A percentile compares a stretch with the other conserved stretches of the same genome.
Conservation (phyloP, 2,888 invertebrate species). For the Epistrophella euchroma region DNA sequence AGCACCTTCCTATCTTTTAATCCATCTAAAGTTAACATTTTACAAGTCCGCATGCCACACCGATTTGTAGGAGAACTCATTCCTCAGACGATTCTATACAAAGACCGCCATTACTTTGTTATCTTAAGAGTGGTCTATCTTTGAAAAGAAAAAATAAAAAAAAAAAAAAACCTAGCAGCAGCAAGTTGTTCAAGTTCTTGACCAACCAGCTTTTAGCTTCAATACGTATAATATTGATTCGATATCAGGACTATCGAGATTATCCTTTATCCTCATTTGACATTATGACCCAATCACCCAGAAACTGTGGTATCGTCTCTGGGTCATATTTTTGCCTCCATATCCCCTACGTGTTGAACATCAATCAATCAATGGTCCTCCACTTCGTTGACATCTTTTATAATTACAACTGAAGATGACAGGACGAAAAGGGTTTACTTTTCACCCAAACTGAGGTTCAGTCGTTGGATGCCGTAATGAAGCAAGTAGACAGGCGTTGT, state of each 20-base stretch:
- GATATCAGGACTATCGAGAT: constrained; percentile 19
- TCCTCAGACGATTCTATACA: not conserved
- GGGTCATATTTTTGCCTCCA: not conserved
- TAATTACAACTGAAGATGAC: constrained; percentile 69
- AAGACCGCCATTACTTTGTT: constrained; percentile 23
- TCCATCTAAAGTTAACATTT: not conserved
- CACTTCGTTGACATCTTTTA: constrained; percentile 59
- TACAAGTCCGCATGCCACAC: constrained; percentile 14
- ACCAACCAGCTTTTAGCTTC: constrained; percentile 6
- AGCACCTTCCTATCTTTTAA: constrained; percentile 1
- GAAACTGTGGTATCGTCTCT: constrained; percentile 16
- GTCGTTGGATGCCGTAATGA: not conserved
- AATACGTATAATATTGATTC: not conserved
- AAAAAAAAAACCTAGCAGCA: not conserved
- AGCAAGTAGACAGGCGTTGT: not conserved
- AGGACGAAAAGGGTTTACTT: constrained; percentile 55
- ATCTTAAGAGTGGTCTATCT: constrained; percentile 19
- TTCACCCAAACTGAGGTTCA: constrained; percentile 4
- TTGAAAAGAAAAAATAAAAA: too few relatives aligned
- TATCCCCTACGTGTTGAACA: constrained; percentile 62
- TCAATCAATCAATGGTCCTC: constrained; percentile 70
- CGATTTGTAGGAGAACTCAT: constrained; percentile 5
- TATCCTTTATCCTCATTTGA: constrained; percentile 32
- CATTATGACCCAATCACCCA: constrained; percentile 34
- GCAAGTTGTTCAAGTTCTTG: constrained; percentile 2